phyloP scores from a whole-genome alignment of 2,797 vertebrate genomes.

The Podarcis lilfordi region DNA sequence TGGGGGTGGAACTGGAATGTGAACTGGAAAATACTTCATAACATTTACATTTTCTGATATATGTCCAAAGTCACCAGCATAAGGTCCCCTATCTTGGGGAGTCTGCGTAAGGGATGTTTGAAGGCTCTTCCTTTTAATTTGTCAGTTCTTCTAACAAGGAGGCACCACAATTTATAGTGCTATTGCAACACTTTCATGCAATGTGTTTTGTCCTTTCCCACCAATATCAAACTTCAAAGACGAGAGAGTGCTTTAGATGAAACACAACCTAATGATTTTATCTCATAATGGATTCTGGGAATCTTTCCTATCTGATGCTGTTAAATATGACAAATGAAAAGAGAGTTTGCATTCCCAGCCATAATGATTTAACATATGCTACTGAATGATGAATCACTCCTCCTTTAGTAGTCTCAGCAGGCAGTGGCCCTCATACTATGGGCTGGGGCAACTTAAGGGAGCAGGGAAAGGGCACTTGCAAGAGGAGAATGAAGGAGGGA shows the following conservation, averaged over 20 bases:
- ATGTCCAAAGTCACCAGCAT: conserved; percentile 58
- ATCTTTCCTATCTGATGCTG: conserved; percentile 48
- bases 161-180: conserved; percentile 8
- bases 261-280: conserved; percentile 53
- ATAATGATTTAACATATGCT: conserved; percentile 27
- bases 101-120: conserved; percentile 9
- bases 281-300: conserved; percentile 40
- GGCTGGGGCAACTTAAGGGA: neutral
- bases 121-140: conserved; percentile 24
- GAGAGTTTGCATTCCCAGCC: conserved; percentile 6
- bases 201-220: conserved; percentile 32
- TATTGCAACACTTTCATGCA: conserved; percentile 8
- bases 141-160: conserved; percentile 23
- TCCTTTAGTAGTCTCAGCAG: neutral
- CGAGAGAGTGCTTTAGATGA: conserved; percentile 13
- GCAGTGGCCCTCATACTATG: neutral
- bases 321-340: conserved; percentile 48
- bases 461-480: neutral
- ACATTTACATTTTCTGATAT: conserved; percentile 49
- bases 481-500: neutral
- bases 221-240: conserved; percentile 41
- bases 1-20: conserved; percentile 24
- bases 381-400: conserved; percentile 14
- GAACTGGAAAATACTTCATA: conserved; percentile 48
- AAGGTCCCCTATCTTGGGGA: conserved; percentile 32